Base-by-base conservation (phyloP, 2,113 vertebrate genomes). In the Helogale parvula region DNA sequence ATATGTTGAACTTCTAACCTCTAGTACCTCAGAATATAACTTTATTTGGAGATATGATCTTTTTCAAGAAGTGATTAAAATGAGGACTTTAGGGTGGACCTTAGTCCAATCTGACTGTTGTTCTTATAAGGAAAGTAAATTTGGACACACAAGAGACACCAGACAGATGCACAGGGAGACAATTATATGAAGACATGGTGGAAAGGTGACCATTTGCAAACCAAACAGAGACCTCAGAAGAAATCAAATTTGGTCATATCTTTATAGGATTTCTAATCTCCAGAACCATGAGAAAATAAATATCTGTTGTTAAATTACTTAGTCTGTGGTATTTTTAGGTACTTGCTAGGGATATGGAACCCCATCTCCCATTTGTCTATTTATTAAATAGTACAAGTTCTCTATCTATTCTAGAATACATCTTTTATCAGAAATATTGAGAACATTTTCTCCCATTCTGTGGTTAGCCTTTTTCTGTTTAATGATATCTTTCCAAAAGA, bases 401-500 rank as follows among this genome's bases (percentile, higher is more conserved):
- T 27, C 60, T 79, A 13, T 33, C 35, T n/a, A 27, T 35, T 54
- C 16, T 68, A 21, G 29, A 21, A 47, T n/a, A 74, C 23, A 7
- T n/a, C 45, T 82, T 60, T 66, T 68, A 17, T 80, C 65, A 89
- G 17, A 89, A 92, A 72, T 76, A 41, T 25, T 81, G 72, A 76
- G 17, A 57, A 63, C 31, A 68, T n/a, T 69, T 74, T 50, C 68
- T 76, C 25, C n/a, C 33, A 23, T 68, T 87, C 29, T 63, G 7
- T 79, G 47, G 29, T 66, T 92, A 31, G 25, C 38, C 21, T 71
- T 88, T 69, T 45, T 35, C 38, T 93, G 4, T 19, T 76, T 38
- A 72, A 47, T n/a, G 27, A 3, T 41, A 29, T 65, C 17, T 68
- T 86, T 86, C 27, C 65, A 68, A 81, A 66, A 83, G 33, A 84